Base-by-base conservation (phyloP, 2,797 vertebrate species). In the Betta splendens region DNA sequence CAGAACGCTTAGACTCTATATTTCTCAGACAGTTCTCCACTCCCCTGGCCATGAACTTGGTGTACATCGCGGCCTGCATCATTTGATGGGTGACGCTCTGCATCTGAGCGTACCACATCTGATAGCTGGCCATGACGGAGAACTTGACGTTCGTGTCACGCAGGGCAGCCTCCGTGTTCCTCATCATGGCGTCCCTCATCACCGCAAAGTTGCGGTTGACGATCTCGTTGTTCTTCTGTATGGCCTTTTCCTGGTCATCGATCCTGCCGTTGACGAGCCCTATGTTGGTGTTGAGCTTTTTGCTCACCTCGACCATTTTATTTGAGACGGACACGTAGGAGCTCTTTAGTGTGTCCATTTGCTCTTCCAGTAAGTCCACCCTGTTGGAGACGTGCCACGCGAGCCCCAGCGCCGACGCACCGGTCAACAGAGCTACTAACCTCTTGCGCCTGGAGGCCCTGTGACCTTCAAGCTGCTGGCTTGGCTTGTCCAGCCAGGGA, bases 41-140 rank as follows among this genome's bases (percentile, higher is more conserved):
- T n/a, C 63, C 69, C 21, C 43, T 46, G 3, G 63, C 50, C 45
- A 64, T 68, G 39, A 68, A 74, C 3, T 18, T 64, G 6, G 22
- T 58, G 12, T 74, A 18, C 71, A 74, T 59, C 0, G 71, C 59
- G 0, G 71, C 71, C 33, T 68, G 64, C 32, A 3, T 59, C 59
- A 59, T 49, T 18, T 74, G 58, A 42, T 74, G 47, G 1, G 59
- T 74, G 0, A 59, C 3, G 25, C 64, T 74, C 32, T 74, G 71
- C 53, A 49, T 68, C 17, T 74, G 66, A 8, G 51, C 58, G 21
- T 69, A 63, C 66, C 66, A 69, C 58, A 69, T 37, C 12, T 69
- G 66, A 16, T 64, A 74, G 2, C 71, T 69, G 8, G 64, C 13
- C 31, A 55, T 45, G 10, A 69, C 59, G 0, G 63, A 59, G 13